Percentiles rank a stretch among this genome's conserved stretches.
Conservation (phyloP, 2,888 invertebrate genomes). For the Pinctada fucata region DNA sequence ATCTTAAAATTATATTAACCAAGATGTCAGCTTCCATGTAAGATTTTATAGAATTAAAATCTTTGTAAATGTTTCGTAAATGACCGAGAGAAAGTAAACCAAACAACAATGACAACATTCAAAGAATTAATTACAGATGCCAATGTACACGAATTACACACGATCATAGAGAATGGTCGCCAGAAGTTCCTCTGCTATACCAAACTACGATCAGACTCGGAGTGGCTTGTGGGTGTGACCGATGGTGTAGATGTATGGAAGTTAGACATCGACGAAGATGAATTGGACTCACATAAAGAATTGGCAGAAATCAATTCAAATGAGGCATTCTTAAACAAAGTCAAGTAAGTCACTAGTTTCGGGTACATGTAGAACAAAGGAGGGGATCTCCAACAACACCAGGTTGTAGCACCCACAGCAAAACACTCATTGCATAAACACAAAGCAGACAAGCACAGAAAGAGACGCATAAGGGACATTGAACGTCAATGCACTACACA, state of each 20-base stretch:
- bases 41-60: neutral
- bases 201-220: slow-evolving; percentile 40
- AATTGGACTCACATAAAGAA: slow-evolving; percentile 64
- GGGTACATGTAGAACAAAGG: too few species aligned
- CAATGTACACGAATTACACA: slow-evolving; percentile 58
- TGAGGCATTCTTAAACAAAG: slow-evolving; percentile 61
- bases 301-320: slow-evolving; percentile 55
- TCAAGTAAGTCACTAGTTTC: slow-evolving; percentile 63
- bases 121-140: slow-evolving; percentile 51
- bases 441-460: too few species aligned
- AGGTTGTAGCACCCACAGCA: too few species aligned
- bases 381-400: too few species aligned
- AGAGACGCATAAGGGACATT: too few species aligned
- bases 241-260: slow-evolving; percentile 70
- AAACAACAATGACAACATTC: slow-evolving; percentile 34
- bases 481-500: too few species aligned
- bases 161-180: slow-evolving; percentile 51
- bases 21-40: slow-evolving; percentile 36
- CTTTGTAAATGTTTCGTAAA: neutral
- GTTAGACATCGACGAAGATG: slow-evolving; percentile 62
- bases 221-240: slow-evolving; percentile 61
- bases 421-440: too few species aligned
- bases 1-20: slow-evolving; percentile 7
- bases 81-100: neutral
- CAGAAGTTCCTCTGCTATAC: slow-evolving; percentile 68